Evolutionary conservation across 2,888 invertebrate species (phyloP).

Genomic region (Lithodes maja): DNA sequence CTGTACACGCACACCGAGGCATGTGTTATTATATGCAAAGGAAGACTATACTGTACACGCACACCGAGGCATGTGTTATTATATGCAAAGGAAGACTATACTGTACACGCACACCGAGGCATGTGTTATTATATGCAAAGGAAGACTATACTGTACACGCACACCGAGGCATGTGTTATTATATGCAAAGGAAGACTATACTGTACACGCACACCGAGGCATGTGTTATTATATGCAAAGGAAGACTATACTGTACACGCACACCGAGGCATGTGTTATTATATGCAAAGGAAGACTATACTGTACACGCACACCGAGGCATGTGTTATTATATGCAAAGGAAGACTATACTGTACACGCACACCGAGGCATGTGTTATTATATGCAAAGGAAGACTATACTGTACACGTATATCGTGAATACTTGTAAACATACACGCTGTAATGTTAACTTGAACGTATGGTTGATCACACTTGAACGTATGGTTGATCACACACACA

Average conservation of each 20-base stretch:
- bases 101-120: neutral
- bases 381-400: neutral
- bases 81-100: neutral
- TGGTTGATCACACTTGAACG: no score
- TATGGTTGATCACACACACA: slow-evolving; percentile 14
- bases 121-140: no score
- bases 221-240: no score
- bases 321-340: no score
- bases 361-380: neutral
- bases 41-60: neutral
- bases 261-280: neutral
- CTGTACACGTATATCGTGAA: neutral
- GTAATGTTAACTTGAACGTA: neutral
- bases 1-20: neutral
- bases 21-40: no score
- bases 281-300: neutral
- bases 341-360: neutral
- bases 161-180: no score
- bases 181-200: neutral
- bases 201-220: neutral
- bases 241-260: neutral
- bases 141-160: neutral
- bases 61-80: neutral
- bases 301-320: neutral
- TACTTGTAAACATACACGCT: neutral